Conservation (phyloP, 2,113 vertebrate genomes). For the Sialia sialis region DNA sequence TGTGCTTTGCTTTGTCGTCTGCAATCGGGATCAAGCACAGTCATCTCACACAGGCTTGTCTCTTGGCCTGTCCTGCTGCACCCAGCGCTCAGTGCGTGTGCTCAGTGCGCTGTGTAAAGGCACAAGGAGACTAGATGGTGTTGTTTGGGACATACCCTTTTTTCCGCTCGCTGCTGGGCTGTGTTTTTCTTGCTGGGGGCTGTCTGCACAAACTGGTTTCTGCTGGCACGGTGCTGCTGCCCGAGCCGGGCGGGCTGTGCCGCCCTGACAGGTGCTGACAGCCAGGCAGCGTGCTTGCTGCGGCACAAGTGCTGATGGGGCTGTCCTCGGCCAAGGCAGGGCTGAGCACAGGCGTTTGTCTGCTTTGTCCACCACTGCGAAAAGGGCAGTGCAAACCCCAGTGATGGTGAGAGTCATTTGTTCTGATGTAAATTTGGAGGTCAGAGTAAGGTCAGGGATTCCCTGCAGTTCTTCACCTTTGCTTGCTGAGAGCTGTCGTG, state of each 20-base stretch:
- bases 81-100: rapidly evolving
- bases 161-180: neutral
- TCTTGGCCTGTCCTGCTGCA: rapidly evolving
- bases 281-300: neutral
- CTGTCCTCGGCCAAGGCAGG: neutral
- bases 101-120: neutral
- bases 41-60: neutral
- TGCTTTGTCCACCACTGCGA: neutral
- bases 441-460: neutral
- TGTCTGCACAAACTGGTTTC: neutral
- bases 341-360: neutral
- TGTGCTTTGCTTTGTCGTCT: neutral
- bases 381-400: neutral
- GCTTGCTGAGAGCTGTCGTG: neutral
- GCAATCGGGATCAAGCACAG: rapidly evolving
- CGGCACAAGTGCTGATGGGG: neutral
- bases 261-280: neutral
- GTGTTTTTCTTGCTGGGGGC: neutral
- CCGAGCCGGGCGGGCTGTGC: neutral
- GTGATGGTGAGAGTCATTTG: neutral
- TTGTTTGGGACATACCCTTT: neutral
- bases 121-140: neutral
- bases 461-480: neutral
- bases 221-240: neutral
- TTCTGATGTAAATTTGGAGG: slow-evolving; percentile 1